phyloP scores from a whole-genome alignment of 2,888 invertebrate genomes.

The Chorisops tibialis region DNA sequence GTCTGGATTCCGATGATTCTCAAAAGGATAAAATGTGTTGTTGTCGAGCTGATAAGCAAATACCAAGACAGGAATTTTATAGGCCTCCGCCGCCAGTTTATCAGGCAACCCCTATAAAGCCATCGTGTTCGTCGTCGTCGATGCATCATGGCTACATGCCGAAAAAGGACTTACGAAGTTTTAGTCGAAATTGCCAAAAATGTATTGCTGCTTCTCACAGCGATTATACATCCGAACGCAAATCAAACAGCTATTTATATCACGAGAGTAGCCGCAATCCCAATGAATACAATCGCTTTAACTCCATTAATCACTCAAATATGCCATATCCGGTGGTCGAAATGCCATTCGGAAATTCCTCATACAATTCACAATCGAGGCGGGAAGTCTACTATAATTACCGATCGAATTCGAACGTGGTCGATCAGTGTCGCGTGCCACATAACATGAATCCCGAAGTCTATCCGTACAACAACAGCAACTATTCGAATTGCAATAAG shows the following conservation, averaged over 20 bases:
- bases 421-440: slow-evolving; percentile 23
- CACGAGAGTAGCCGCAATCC: neutral
- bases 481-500: slow-evolving; percentile 18
- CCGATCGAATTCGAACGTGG: slow-evolving; percentile 13
- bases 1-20: neutral
- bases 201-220: slow-evolving; percentile 20
- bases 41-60: slow-evolving; percentile 3
- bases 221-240: slow-evolving; percentile 10
- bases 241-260: slow-evolving; percentile 12
- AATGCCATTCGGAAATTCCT: slow-evolving; percentile 18
- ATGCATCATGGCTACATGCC: slow-evolving; percentile 11
- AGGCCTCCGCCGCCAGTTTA: slow-evolving; percentile 4
- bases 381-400: slow-evolving; percentile 13
- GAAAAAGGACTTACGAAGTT: slow-evolving; percentile 16
- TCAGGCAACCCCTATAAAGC: slow-evolving; percentile 6
- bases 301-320: slow-evolving; percentile 14
- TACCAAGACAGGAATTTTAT: slow-evolving; percentile 7
- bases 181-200: slow-evolving; percentile 25
- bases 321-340: slow-evolving; percentile 21
- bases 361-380: slow-evolving; percentile 17
- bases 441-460: slow-evolving; percentile 11
- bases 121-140: slow-evolving; percentile 5
- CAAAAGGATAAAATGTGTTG: slow-evolving; percentile 15
- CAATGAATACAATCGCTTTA: slow-evolving; percentile 14
- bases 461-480: slow-evolving; percentile 9